A percentile compares a stretch with the other conserved stretches of the same genome.
Conservation (phyloP, 2,888 invertebrate species). For the Sipunculus nudus region DNA sequence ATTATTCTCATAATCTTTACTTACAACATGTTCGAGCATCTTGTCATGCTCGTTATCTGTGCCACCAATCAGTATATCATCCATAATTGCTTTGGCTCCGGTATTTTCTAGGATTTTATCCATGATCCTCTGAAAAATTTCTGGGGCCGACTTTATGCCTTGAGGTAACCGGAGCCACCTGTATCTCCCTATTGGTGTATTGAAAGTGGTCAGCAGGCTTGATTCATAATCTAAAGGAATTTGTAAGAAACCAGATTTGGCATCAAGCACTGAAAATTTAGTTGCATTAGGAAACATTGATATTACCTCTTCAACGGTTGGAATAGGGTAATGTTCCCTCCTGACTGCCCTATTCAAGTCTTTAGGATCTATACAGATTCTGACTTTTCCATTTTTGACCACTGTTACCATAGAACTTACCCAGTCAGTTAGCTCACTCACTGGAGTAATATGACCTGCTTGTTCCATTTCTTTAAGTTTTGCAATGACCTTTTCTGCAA, state of each 20-base stretch:
- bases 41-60: too few relatives aligned
- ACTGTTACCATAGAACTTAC: conserved; percentile 41
- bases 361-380: conserved; percentile 41
- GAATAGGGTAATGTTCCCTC: conserved; percentile 38
- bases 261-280: conserved; percentile 41
- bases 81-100: too few relatives aligned
- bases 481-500: conserved; percentile 19
- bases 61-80: too few relatives aligned
- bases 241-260: conserved; percentile 42
- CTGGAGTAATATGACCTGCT: conserved; percentile 34
- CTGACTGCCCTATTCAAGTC: conserved; percentile 37
- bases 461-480: conserved; percentile 42
- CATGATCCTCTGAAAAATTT: too few relatives aligned
- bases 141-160: conserved; percentile 39
- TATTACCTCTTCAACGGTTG: conserved; percentile 41
- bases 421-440: conserved; percentile 40
- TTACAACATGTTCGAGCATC: too few relatives aligned
- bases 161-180: conserved; percentile 41
- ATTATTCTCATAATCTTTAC: too few relatives aligned
- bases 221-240: conserved; percentile 39
- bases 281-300: conserved; percentile 36
- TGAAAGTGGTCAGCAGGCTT: conserved; percentile 42
- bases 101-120: too few relatives aligned
- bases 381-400: conserved; percentile 33
- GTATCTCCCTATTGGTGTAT: conserved; percentile 40